Conservation (phyloP, 2,113 vertebrate genomes). For the Nycticebus coucang region DNA sequence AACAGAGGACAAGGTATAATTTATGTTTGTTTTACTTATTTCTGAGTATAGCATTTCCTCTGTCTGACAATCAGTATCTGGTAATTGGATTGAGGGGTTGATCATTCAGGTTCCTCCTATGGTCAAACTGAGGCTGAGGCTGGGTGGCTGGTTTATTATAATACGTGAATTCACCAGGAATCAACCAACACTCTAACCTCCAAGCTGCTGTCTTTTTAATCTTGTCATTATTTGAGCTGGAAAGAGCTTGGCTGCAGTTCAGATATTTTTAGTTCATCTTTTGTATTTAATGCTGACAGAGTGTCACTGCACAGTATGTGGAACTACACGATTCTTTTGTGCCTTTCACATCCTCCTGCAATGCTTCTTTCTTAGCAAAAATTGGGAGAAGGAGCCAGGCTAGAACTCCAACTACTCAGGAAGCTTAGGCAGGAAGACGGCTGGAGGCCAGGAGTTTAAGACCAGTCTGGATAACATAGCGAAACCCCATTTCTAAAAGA, state of each 20-base stretch:
- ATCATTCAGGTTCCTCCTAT: not conserved
- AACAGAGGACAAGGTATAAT: not conserved
- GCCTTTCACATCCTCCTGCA: not conserved
- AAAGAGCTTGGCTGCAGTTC: not conserved
- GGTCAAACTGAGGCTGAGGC: not conserved
- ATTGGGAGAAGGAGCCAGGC: not conserved
- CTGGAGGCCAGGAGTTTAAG: too few species aligned
- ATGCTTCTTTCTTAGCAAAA: conserved; percentile 30
- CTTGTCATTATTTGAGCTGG: not conserved
- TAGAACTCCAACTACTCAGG: too few species aligned
- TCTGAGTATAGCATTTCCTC: not conserved
- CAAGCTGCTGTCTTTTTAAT: not conserved
- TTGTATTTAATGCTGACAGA: not conserved
- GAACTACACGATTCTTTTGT: not conserved
- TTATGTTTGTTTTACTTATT: not conserved
- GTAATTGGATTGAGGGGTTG: not conserved
- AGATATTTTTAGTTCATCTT: conserved; percentile 15
- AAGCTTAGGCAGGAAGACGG: too few species aligned
- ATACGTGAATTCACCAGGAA: not conserved
- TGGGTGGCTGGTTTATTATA: not conserved
- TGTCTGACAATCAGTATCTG: not conserved
- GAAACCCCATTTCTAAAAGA: too few species aligned
- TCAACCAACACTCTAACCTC: not conserved
- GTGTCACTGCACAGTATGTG: not conserved
- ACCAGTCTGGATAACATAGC: too few species aligned